These are phyloP conservation scores for Dendrophyllia cribrosa DNA, from an alignment of 64 coral and sea anemone species.

Conservation along the genomic window DNA sequence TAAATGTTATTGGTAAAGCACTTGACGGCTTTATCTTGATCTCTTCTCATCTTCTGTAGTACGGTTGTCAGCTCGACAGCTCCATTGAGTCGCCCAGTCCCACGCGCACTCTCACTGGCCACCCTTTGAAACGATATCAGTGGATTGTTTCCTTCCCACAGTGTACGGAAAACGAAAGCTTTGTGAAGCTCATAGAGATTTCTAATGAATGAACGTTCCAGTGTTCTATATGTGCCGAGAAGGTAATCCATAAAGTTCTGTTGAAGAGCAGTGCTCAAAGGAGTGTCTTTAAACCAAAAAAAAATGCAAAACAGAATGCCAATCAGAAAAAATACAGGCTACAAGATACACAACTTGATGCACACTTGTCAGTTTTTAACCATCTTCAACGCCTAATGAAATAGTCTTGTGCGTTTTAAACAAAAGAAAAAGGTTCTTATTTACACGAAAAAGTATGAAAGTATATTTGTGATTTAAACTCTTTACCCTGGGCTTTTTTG, in stretches of 20 bases:
- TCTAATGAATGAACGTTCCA: not conserved
- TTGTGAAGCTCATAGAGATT: not conserved
- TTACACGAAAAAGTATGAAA: too few species aligned
- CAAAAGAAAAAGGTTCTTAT: too few species aligned
- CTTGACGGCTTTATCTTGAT: not conserved
- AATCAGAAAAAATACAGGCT: too few species aligned
- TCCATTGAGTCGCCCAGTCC: not conserved
- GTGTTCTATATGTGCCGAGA: not conserved
- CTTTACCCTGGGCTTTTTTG: too few species aligned
- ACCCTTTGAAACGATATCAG: not conserved
- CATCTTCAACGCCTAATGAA: too few species aligned
- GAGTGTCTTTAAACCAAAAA: not conserved
- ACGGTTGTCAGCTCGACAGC: not conserved
- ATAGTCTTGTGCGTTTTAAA: too few species aligned
- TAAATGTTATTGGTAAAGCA: not conserved
- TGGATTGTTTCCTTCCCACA: not conserved
- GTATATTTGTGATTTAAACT: too few species aligned
- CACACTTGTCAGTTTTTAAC: too few species aligned
- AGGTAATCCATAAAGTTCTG: not conserved
- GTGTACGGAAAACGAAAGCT: not conserved
- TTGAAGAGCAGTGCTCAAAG: not conserved
- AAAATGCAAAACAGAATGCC: too few species aligned
- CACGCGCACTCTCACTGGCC: not conserved
- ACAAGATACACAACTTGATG: too few species aligned
- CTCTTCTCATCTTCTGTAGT: not conserved